Base-by-base conservation (phyloP, 2,888 invertebrate species). In the Mycalesis mineus region DNA sequence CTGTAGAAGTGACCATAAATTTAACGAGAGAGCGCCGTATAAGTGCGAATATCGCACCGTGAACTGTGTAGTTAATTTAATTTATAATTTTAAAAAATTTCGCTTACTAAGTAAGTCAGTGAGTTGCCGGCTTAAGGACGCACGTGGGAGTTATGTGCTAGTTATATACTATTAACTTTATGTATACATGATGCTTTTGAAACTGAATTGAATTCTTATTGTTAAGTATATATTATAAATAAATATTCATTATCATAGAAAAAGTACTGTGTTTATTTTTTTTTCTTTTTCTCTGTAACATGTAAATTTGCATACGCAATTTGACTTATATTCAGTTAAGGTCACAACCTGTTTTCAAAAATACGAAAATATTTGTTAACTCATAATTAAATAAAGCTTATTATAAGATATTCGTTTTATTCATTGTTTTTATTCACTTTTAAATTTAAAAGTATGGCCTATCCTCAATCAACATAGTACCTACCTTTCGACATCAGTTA, bases 321-420 rank as follows among this genome's bases (percentile, higher is more conserved):
- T 82, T 82, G 82, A 88, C 86, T 85, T 88, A 82, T 88, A 88
- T 88, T 88, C 87, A 83, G 86, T 88, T 89, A 85, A 86, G 84
- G 89, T 88, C 88, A 89, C 88, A 89, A 89, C 86, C 84, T 87
- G 86, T 88, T 70, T 70, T 89, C 88, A 84, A 87, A 88, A 86
- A 85, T 85, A 84, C 84, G 84, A 84, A 84, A 85, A 85, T 84
- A 88, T 88, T 88, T 89, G 89, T 89, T 89, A 89, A 88, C 88
- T 89, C 88, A 88, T 89, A 89, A 89, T 89, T 88, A 89, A 88
- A 89, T 89, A 89, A 88, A 89, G 89, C 89, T 88, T 89, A 89
- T 88, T 87, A 88, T 88, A 89, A 89, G 88, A 88, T 73, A 80
- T 71, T 88, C 54, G 87, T 88, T 88, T 88, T 85, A 85, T 86